These are phyloP conservation scores for Aspidiotus rigidus DNA, from an alignment of 2,888 invertebrate species.

Conservation along the genomic window DNA sequence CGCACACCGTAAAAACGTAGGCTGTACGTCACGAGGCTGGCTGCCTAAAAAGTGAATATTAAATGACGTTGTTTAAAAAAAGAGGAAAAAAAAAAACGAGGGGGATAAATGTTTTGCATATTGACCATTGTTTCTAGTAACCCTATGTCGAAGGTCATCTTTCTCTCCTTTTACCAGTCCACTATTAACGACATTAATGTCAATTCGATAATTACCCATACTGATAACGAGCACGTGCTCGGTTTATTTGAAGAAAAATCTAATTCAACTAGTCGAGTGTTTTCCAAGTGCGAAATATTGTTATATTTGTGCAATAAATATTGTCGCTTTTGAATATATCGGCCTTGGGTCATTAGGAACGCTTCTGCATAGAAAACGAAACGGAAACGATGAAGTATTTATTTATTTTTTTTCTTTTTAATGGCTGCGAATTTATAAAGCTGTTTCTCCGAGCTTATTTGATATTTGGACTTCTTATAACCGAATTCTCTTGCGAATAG, in stretches of 20 bases:
- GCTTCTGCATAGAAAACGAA: too few species aligned
- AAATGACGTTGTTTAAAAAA: conserved; percentile 21
- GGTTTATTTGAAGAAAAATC: neutral
- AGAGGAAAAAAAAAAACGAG: neutral
- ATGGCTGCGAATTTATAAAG: too few species aligned
- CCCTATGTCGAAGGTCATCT: conserved; percentile 20
- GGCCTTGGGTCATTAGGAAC: too few species aligned
- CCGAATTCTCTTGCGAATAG: too few species aligned
- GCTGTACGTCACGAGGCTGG: neutral
- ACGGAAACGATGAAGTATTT: too few species aligned
- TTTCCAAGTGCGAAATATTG: too few species aligned
- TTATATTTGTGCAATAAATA: too few species aligned
- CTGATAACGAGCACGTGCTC: conserved; percentile 11
- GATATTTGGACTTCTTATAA: too few species aligned
- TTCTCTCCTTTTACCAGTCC: conserved; percentile 8
- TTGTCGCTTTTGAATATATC: too few species aligned
- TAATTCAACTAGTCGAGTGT: too few species aligned
- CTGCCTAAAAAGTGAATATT: conserved; percentile 20
- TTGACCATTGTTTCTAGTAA: conserved; percentile 28
- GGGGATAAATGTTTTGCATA: conserved; percentile 29
- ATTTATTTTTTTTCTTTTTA: too few species aligned
- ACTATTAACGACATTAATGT: conserved; percentile 9
- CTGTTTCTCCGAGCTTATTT: too few species aligned
- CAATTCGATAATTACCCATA: conserved; percentile 14
- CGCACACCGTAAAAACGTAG: conserved; percentile 12